Conservation (phyloP, 2,113 vertebrate genomes). For the Rhodinocichla rosea region DNA sequence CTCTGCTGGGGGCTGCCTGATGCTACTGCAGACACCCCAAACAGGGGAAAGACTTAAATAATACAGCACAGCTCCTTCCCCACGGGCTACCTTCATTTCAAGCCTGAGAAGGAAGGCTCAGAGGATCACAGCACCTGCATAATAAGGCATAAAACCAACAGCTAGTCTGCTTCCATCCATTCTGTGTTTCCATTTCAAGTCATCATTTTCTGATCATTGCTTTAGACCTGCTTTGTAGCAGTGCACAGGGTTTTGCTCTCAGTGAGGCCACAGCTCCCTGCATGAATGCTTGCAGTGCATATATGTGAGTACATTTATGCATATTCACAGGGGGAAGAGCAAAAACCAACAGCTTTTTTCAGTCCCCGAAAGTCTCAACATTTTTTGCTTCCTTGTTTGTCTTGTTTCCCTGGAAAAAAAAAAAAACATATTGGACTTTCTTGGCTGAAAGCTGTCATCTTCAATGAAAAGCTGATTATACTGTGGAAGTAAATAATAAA, state of each 20-base stretch:
- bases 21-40: too few species aligned
- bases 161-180: neutral
- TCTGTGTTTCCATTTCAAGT: neutral
- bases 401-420: neutral
- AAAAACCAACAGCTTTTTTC: neutral
- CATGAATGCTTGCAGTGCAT: fast-evolving
- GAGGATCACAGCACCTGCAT: neutral
- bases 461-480: slow-evolving; percentile 55
- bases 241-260: neutral
- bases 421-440: neutral
- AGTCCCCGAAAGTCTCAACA: neutral
- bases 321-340: neutral
- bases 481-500: slow-evolving; percentile 45
- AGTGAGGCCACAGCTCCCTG: neutral
- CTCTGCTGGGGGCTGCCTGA: neutral
- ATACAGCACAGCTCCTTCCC: neutral
- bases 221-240: neutral
- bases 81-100: neutral
- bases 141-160: neutral
- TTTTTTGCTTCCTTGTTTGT: neutral
- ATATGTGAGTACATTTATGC: neutral
- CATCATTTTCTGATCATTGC: neutral
- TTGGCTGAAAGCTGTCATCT: slow-evolving; percentile 56
- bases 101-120: neutral
- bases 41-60: neutral